Evolutionary conservation across 2,888 invertebrate genomes (phyloP).

Genomic region (Sinentomon sp.): DNA sequence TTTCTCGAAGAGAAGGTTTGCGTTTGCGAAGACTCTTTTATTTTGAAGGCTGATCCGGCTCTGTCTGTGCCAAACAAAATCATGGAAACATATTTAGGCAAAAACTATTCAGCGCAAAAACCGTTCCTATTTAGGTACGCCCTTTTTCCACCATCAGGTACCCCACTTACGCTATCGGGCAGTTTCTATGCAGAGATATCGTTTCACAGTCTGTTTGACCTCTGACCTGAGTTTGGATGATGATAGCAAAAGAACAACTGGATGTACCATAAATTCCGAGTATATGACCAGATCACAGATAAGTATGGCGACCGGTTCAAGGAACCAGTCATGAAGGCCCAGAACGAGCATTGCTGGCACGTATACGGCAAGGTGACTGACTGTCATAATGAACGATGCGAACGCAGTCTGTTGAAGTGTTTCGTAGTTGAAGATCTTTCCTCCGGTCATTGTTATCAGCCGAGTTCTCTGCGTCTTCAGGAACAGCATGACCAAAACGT

Average conservation of each 20-base stretch:
- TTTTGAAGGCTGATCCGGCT: no score
- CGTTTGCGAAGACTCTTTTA: no score
- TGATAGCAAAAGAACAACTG: conserved; percentile 16
- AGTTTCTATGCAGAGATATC: no score
- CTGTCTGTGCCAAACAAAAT: no score
- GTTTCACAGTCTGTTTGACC: conserved; percentile 13
- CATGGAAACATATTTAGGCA: no score
- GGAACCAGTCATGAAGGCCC: conserved; percentile 14
- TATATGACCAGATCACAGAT: conserved; percentile 18
- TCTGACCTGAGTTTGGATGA: conserved; percentile 16
- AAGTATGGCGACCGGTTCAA: conserved; percentile 11
- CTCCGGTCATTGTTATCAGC: conserved; percentile 3
- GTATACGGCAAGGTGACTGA: conserved; percentile 17
- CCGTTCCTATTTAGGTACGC: no score
- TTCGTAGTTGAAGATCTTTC: no score
- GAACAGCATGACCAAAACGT: conserved; percentile 14
- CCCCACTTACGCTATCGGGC: no score
- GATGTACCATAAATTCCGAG: conserved; percentile 18
- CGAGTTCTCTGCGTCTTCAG: conserved; percentile 7
- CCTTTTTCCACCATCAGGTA: no score
- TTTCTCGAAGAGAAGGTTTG: no score
- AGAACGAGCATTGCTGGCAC: conserved; percentile 17
- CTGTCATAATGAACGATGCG: conserved; percentile 15
- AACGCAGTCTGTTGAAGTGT: conserved; percentile 14
- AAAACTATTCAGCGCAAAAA: no score